phyloP scores from a whole-genome alignment of 2,888 invertebrate species.

The Oxyscelio sp. region DNA sequence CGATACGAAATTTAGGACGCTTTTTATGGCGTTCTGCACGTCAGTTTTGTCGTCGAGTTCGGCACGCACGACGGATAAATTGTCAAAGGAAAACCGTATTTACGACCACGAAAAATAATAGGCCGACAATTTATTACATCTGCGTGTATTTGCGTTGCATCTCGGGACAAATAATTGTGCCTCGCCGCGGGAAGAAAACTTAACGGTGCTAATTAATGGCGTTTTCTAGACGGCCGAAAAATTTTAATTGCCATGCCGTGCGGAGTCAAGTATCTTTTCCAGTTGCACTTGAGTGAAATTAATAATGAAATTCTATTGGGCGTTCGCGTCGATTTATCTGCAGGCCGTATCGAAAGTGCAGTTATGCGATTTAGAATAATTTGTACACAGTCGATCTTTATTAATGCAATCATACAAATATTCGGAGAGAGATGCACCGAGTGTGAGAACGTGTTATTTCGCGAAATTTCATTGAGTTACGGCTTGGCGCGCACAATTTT shows the following conservation, averaged over 20 bases:
- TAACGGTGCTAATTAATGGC: constrained; percentile 36
- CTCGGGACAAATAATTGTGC: neutral
- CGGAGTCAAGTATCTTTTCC: constrained; percentile 31
- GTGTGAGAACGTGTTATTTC: constrained; percentile 70
- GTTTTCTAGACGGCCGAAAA: constrained; percentile 35
- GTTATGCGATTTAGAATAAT: constrained; percentile 44
- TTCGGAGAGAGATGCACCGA: constrained; percentile 41
- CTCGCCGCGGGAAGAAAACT: neutral
- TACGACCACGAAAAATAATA: neutral
- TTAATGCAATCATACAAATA: constrained; percentile 52
- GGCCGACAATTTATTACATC: constrained; percentile 7
- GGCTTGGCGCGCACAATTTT: constrained; percentile 60
- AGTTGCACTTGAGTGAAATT: constrained; percentile 41
- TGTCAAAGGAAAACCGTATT: neutral
- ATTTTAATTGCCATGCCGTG: constrained; percentile 21
- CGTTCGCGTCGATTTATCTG: constrained; percentile 30
- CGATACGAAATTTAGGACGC: constrained; percentile 29
- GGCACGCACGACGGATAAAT: neutral
- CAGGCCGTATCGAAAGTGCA: constrained; percentile 37
- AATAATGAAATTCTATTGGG: constrained; percentile 41
- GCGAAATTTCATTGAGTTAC: constrained; percentile 72
- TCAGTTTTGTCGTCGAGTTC: neutral
- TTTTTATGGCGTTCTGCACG: constrained; percentile 6
- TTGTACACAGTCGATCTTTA: constrained; percentile 48
- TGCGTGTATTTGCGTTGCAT: neutral